Percentiles rank a stretch among this genome's conserved stretches.
phyloP scores from a whole-genome alignment of 1,140 invertebrate genomes.

The Leptestheria dahalacensis region DNA sequence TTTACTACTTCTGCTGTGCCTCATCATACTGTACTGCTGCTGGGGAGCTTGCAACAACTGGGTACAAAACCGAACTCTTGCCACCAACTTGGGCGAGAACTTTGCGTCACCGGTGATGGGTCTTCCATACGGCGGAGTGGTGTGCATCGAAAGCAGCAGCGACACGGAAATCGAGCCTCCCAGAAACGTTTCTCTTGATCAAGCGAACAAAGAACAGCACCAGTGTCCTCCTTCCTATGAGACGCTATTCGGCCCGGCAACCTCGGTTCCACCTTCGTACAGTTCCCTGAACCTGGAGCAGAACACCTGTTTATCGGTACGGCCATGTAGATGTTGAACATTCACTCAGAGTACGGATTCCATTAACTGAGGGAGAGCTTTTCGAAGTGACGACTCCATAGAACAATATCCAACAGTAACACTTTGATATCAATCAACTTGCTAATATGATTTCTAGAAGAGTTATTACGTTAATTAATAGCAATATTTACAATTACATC shows the following conservation, averaged over 20 bases:
- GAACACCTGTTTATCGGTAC: no score
- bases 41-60: constrained; percentile 37
- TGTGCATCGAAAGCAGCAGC: constrained; percentile 35
- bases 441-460: not conserved
- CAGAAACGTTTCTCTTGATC: constrained; percentile 17
- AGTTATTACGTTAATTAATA: no score
- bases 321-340: not conserved
- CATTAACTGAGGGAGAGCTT: no score
- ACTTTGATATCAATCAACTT: not conserved
- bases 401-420: not conserved
- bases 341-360: not conserved
- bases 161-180: constrained; percentile 26
- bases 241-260: constrained; percentile 30
- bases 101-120: constrained; percentile 28
- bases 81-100: constrained; percentile 23
- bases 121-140: constrained; percentile 39
- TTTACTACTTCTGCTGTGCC: constrained; percentile 39
- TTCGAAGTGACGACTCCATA: no score
- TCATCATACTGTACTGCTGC: constrained; percentile 42
- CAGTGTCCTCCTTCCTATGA: constrained; percentile 29
- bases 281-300: constrained; percentile 5
- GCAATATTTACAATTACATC: no score
- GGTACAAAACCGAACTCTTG: no score
- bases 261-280: constrained; percentile 1
- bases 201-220: not conserved